phyloP scores from a whole-genome alignment of 2,113 vertebrate species.

The Ptilonorhynchus violaceus region DNA sequence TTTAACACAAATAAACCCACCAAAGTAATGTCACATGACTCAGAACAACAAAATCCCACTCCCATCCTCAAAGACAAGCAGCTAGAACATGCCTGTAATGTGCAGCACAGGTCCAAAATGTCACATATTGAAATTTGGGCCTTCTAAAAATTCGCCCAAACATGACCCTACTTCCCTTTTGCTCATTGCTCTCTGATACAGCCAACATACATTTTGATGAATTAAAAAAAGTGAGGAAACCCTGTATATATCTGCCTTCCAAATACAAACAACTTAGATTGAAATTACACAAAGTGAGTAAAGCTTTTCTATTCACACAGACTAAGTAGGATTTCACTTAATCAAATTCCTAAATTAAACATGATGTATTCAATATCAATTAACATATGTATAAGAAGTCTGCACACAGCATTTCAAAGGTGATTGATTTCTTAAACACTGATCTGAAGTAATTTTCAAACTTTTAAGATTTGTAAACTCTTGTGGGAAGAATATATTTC shows the following conservation, averaged over 20 bases:
- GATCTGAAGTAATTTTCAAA: not conserved
- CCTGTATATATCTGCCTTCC: not conserved
- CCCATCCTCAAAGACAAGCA: not conserved
- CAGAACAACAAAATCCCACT: not conserved
- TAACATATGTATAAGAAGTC: not conserved
- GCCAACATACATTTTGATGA: not conserved
- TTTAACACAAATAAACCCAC: not conserved
- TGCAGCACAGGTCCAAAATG: not conserved
- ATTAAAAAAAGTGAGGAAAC: not conserved
- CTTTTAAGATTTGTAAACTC: not conserved
- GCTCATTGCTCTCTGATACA: not conserved
- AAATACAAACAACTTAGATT: not conserved
- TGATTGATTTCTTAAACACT: not conserved
- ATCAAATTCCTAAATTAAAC: not conserved
- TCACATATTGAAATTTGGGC: not conserved
- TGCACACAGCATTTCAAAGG: not conserved
- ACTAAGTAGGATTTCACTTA: not conserved
- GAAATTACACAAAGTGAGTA: not conserved
- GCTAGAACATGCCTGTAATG: accelerated
- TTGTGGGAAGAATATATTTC: not conserved
- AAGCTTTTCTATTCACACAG: not conserved
- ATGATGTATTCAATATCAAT: not conserved
- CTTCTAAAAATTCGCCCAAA: not conserved
- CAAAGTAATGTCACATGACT: not conserved
- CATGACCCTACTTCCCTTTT: not conserved